Percentiles rank a stretch among this genome's conserved stretches.
Conservation (phyloP, 2,888 invertebrate genomes). For the Cordilura impudica region DNA sequence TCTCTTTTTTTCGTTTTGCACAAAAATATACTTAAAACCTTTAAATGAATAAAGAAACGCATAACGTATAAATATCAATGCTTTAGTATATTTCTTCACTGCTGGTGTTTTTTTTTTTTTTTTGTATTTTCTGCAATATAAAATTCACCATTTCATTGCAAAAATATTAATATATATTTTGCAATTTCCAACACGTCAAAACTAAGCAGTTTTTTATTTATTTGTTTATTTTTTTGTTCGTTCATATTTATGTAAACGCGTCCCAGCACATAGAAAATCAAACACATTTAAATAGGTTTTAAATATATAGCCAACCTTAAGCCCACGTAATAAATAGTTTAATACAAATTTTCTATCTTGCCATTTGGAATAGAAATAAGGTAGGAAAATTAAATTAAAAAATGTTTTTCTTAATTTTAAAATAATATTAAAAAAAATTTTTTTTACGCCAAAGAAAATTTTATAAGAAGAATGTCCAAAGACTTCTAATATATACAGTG, state of each 20-base stretch:
- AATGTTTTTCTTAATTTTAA: too few relatives aligned
- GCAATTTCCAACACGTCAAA: slow-evolving; percentile 2
- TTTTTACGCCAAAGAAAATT: too few relatives aligned
- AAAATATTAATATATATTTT: slow-evolving; percentile 34
- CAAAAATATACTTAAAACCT: slow-evolving; percentile 35
- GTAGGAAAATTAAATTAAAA: too few relatives aligned
- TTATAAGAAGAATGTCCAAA: too few relatives aligned
- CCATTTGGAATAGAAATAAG: too few relatives aligned
- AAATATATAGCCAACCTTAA: neutral
- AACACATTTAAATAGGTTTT: neutral
- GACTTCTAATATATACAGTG: too few relatives aligned
- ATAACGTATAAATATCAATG: neutral
- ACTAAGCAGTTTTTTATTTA: neutral
- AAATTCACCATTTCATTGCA: neutral
- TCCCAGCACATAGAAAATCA: slow-evolving; percentile 20
- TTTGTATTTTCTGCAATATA: neutral
- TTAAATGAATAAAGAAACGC: slow-evolving; percentile 29
- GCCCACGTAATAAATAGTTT: too few relatives aligned
- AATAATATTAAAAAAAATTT: too few relatives aligned
- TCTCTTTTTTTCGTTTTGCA: slow-evolving; percentile 28
- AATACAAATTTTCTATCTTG: too few relatives aligned
- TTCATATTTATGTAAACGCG: neutral
- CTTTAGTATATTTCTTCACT: neutral
- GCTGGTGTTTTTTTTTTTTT: slow-evolving; percentile 38
- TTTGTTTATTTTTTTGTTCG: neutral